phyloP scores from a whole-genome alignment of 2,113 vertebrate species.

The Hassar affinis region DNA sequence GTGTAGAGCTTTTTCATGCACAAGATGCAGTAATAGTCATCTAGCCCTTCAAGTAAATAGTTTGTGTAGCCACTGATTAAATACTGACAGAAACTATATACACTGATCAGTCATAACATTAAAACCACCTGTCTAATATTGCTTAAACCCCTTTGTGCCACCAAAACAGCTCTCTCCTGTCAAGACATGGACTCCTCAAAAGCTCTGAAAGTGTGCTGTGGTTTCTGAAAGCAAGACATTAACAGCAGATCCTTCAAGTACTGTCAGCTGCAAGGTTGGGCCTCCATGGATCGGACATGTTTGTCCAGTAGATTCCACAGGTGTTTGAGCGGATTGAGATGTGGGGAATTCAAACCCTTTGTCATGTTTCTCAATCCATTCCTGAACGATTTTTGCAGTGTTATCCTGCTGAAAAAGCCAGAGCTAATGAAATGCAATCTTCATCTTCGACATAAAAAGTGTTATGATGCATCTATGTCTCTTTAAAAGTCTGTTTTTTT shows the following conservation, averaged over 20 bases:
- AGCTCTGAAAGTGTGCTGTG: too few species aligned
- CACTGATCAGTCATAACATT: neutral
- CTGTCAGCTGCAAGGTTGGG: too few species aligned
- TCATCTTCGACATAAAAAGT: neutral
- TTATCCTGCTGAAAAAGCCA: neutral
- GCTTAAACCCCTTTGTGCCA: too few species aligned
- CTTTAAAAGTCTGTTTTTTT: neutral
- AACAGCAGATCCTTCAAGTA: too few species aligned
- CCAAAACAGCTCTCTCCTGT: too few species aligned
- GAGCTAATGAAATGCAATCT: neutral
- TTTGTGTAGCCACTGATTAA: neutral
- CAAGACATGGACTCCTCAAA: too few species aligned
- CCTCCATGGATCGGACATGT: too few species aligned
- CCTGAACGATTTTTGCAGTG: too few species aligned
- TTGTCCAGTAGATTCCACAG: too few species aligned
- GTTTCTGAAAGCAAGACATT: too few species aligned
- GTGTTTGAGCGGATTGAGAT: too few species aligned
- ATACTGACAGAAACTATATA: neutral
- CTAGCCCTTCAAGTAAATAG: neutral
- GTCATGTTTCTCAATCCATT: neutral
- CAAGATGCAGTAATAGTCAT: neutral
- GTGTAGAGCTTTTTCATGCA: neutral
- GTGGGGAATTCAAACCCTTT: neutral
- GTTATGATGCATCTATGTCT: neutral
- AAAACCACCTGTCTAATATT: too few species aligned